Conservation (phyloP, 2,113 vertebrate species). For the Pyrgilauda ruficollis region DNA sequence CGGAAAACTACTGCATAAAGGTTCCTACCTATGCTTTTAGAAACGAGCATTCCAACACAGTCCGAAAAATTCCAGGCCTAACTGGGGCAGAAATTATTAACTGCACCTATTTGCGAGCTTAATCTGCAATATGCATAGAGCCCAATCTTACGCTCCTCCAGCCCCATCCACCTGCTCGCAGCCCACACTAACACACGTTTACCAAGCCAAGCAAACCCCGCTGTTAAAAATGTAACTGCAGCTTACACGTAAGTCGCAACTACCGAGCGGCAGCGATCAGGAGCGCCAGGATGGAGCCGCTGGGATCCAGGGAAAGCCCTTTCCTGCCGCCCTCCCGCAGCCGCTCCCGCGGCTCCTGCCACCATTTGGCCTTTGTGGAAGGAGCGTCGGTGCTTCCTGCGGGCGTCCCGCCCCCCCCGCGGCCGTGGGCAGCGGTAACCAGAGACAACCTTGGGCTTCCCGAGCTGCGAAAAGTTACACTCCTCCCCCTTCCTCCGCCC, state of each 20-base stretch:
- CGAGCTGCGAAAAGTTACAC: constrained; percentile 60
- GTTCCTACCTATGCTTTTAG: neutral
- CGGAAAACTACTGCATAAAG: neutral
- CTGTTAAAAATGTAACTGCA: neutral
- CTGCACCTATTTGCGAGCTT: neutral
- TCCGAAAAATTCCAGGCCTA: constrained; percentile 18
- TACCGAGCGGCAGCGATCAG: neutral
- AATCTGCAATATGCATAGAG: neutral
- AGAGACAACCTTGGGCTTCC: constrained; percentile 48
- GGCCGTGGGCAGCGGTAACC: constrained; percentile 20
- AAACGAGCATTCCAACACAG: neutral
- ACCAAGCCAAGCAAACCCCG: neutral
- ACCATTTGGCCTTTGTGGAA: constrained; percentile 53
- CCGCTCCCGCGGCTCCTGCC: neutral
- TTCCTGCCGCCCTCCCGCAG: neutral
- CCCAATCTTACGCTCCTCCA: neutral
- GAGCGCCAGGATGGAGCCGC: neutral
- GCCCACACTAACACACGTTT: neutral
- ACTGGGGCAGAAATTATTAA: neutral
- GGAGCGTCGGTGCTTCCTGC: constrained; percentile 38
- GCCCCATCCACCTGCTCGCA: neutral
- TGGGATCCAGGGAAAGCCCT: neutral
- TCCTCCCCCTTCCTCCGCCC: constrained; percentile 41
- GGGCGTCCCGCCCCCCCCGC: neutral
- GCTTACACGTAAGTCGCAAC: neutral